Base-by-base conservation (phyloP, 2,113 vertebrate species). In the Dipodomys ordii region DNA sequence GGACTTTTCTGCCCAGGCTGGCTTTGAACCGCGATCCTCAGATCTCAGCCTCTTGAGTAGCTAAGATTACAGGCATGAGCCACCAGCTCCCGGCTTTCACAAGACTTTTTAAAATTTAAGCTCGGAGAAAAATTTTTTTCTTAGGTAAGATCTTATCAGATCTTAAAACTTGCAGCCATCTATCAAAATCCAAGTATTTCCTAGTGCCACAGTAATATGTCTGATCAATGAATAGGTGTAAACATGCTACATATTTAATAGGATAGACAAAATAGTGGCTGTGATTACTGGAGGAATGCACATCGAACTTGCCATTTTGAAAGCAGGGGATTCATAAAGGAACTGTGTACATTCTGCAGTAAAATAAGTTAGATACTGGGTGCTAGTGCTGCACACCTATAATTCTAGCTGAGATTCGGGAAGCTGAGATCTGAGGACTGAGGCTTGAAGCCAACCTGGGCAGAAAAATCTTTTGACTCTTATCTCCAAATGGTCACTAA, bases 171-270 rank as follows among this genome's bases (percentile, higher is more conserved):
- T 89, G 46, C 92, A 93, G 60, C 5, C 30, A 83, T 92, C 46
- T 53, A n/a, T 71, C 28, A 90, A 91, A 94, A 87, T 87, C 19
- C 60, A 92, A 80, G 76, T 81, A 78, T 84, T 71, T 83, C 23
- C 88, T 23, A 11, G 25, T 7, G 6, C 44, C 87, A 2, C 35
- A 25, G 28, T 69, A 67, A 73, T 77, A 69, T 72, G 3, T 27
- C 20, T 44, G 88, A 73, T 67, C n/a, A 69, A n/a, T 83, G 74
- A 76, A 28, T 69, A 64, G 25, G 30, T 90, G 44, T 44, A 44
- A 79, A 64, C 12, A 83, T 20, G 68, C 81, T 76, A 83, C 27
- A 30, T 69, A 93, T 6, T 88, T 92, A 44, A 76, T 72, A 3
- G 39, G 4, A 64, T 76, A 76, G 27, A 65, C 86, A 71, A 76